Evolutionary conservation across 2,797 vertebrate species (phyloP), one percentile per base, ranked within the genome.

Genomic region (Lophotriccus pileatus): DNA sequence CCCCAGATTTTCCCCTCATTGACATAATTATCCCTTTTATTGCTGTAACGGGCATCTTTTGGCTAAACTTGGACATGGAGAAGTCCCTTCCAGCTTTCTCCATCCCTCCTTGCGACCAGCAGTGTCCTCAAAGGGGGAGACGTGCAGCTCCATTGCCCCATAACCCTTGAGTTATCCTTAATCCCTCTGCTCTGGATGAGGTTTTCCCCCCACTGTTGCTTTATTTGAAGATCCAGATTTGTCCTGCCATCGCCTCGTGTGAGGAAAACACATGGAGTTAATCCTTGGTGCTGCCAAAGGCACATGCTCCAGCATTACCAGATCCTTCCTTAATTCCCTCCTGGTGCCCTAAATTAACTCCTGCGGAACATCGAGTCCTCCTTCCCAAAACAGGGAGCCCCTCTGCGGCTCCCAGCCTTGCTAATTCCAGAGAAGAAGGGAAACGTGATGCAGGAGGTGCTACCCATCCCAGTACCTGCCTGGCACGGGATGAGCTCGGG

Each of bases 261-360:
- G 47, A 27, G 47, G 47, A 49, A 49, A 49, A 27, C 47, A 27
- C 47, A 49, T 49, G 47, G 47, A 49, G 47, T 49, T 49, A 49
- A 49, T 49, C 47, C 47, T 47, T 41, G 47, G 25, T 63, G 44
- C 59, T 68, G 84, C 6, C 1, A 30, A 75, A 87, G 37, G 37
- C 64, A 39, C 1, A 1, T 9, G 12, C 20, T 52, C n/a, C 76
- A 52, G 25, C 14, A 7, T 11, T 2, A 2, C 37, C 1, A 3
- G 20, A 36, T 34, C 59, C 41, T n/a, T 24, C 49, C n/a, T 23
- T 9, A 46, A 43, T 37, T 76, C 53, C 24, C n/a, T 76, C 53
- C 47, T 24, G 36, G 32, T 55, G 55, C 56, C 36, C 28, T 59
- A 47, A 20, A 1, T 16, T 21, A 25, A 34, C 34, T 82, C 62